Evolutionary conservation across 2,888 invertebrate species (phyloP), one percentile per base, ranked within the genome.

Genomic region (Conus canariensis): DNA sequence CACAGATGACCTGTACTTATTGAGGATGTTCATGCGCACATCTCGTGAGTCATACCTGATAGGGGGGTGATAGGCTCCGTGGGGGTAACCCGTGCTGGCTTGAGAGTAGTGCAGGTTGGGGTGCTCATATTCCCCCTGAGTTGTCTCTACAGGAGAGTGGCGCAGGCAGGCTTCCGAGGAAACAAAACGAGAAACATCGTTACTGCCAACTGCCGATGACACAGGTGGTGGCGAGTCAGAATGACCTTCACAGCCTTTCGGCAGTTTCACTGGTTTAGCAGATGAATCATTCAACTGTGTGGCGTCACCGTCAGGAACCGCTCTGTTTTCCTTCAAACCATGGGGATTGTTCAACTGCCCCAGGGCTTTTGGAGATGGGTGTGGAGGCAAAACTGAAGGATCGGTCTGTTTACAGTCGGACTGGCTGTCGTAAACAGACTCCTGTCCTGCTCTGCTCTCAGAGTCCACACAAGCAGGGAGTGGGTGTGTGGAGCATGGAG

Each of bases 1-100:
- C 30, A 30, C 30, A 45, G 77, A 22, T 0, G 77, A 30, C 30
- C 30, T 80, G 77, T 80, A 30, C 45, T 45, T 80, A 30, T 80
- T 80, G 77, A 80, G 5, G 30, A 45, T 6, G 30, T 80, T 80
- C 30, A 30, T 30, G 10, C 12, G 30, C 25, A 25, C 22, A 6
- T 56, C 22, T 0, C 22, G 7, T 3, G 82, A 58, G 19, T 88
- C 19, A 77, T 88, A 91, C 74, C 91, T 88, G n/a, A 91, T 87
- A 16, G 92, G 92, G 9, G 93, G 93, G 82, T 93, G 92, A 90
- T 94, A 94, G 7, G 92, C 93, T 67, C 94, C 94, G 88, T 95
- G 95, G 4, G 95, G 95, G 92, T 95, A 95, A 9, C 95, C 95
- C 22, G 94, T 93, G 80, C 95, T 94, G 59, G 94, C 95, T 64